phyloP scores from a whole-genome alignment of 2,113 vertebrate species.

The Pseudonaja textilis region DNA sequence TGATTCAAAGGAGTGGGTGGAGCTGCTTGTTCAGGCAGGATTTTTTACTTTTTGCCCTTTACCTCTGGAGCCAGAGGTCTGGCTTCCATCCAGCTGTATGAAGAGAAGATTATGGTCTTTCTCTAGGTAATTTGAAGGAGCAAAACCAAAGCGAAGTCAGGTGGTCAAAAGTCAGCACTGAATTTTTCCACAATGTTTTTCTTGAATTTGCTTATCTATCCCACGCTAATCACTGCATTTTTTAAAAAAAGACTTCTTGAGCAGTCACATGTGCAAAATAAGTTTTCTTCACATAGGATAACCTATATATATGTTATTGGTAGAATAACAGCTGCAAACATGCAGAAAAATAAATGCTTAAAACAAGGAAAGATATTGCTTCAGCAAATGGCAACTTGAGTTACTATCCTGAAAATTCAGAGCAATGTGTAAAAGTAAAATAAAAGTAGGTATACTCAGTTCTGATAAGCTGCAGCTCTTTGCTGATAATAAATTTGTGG shows the following conservation, averaged over 20 bases:
- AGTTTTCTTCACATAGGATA: slow-evolving; percentile 57
- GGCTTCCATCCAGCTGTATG: slow-evolving; percentile 69
- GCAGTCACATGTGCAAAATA: slow-evolving; percentile 56
- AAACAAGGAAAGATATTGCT: not conserved
- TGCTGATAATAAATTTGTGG: slow-evolving; percentile 27
- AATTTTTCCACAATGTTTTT: slow-evolving; percentile 68
- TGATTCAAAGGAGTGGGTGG: slow-evolving; percentile 76
- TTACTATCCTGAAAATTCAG: not conserved
- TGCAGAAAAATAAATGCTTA: not conserved
- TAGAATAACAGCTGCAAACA: not conserved
- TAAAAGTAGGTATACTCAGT: not conserved
- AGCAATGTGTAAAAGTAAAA: not conserved
- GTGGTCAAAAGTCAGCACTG: slow-evolving; percentile 69
- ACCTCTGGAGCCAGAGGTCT: slow-evolving; percentile 83
- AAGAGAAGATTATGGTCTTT: slow-evolving; percentile 74
- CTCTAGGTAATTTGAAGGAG: slow-evolving; percentile 73
- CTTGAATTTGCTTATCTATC: slow-evolving; percentile 62
- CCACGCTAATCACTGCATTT: slow-evolving; percentile 42
- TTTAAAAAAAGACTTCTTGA: slow-evolving; percentile 45
- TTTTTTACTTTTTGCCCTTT: slow-evolving; percentile 79
- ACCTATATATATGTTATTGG: slow-evolving; percentile 32
- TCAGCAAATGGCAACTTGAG: not conserved
- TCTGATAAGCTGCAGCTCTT: slow-evolving; percentile 44
- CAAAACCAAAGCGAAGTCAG: slow-evolving; percentile 73
- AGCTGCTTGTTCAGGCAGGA: slow-evolving; percentile 77